These are phyloP conservation scores for Microhierax caerulescens DNA, from an alignment of 2,797 vertebrate genomes.

Conservation along the genomic window DNA sequence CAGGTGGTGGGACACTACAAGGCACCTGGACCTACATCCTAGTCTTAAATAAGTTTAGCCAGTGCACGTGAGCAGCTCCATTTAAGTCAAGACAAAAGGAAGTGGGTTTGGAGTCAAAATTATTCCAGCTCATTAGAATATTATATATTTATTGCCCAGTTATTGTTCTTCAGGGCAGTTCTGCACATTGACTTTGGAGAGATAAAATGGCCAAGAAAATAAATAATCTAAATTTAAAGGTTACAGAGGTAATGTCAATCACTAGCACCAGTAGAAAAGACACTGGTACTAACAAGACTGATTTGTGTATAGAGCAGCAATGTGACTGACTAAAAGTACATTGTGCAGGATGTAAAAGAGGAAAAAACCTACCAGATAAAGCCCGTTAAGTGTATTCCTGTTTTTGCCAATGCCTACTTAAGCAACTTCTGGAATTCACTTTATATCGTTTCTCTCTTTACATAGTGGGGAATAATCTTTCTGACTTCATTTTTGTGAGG, in stretches of 20 bases:
- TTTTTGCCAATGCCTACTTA: background rate
- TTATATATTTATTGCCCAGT: background rate
- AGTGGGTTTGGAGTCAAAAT: background rate
- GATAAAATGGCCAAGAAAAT: background rate
- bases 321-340: background rate
- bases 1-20: background rate
- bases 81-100: background rate
- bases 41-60: background rate
- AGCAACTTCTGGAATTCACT: conserved; percentile 10
- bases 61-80: background rate
- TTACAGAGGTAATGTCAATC: background rate
- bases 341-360: background rate
- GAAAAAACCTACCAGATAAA: background rate
- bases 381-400: background rate
- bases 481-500: background rate
- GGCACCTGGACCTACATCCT: background rate
- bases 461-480: background rate
- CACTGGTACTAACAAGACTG: background rate
- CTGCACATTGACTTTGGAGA: background rate
- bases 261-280: background rate
- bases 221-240: background rate
- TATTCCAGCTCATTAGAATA: background rate
- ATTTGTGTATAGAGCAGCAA: background rate
- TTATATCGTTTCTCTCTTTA: background rate
- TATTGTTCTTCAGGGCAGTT: background rate